Evolutionary conservation across 2,113 vertebrate species (phyloP), one percentile per base, ranked within the genome.

Genomic region (Pelmatolapia mariae): DNA sequence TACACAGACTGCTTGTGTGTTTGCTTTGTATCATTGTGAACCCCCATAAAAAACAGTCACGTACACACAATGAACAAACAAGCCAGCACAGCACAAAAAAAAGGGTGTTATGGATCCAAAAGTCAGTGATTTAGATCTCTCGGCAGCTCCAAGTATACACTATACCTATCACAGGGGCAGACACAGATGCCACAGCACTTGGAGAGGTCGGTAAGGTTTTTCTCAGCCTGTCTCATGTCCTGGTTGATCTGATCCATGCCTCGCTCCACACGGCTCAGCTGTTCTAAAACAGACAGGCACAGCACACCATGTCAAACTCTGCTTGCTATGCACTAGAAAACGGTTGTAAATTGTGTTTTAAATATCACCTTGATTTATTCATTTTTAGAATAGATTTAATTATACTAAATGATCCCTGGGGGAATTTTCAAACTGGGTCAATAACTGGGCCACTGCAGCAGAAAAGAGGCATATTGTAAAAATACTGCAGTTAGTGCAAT

Each of bases 161-260:
- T 29, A 11, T 93, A 99, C 99, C 98, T 98, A 95, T 98, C 97
- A 93, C 98, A 99, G 83, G 98, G 98, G 93, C 98, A 99, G 78
- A 99, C 97, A 90, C 99, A 99, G 79, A 99, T 95, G 11, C 98
- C 99, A 88, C 98, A 99, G 91, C 99, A 99, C 87, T 98, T 99
- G 86, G 97, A 98, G 85, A 99, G 98, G 87, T 99, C 98, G 4
- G 97, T 99, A 90, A 99, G 95, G 87, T 98, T 98, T 93, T 97
- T 99, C 96, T 99, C 98, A 57, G 99, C 98, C 93, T 97, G 95
- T 85, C 91, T 97, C 99, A 99, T 98, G 93, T 99, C 99, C 95
- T 99, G 96, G 95, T 99, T 99, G 97, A 99, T 99, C 95, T 98
- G 97, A 91, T 99, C 98, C 98, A 99, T 97, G 91, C 98, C 98